These are phyloP conservation scores for Neoscelio sp. DNA, from an alignment of 2,888 invertebrate species.

Conservation along the genomic window DNA sequence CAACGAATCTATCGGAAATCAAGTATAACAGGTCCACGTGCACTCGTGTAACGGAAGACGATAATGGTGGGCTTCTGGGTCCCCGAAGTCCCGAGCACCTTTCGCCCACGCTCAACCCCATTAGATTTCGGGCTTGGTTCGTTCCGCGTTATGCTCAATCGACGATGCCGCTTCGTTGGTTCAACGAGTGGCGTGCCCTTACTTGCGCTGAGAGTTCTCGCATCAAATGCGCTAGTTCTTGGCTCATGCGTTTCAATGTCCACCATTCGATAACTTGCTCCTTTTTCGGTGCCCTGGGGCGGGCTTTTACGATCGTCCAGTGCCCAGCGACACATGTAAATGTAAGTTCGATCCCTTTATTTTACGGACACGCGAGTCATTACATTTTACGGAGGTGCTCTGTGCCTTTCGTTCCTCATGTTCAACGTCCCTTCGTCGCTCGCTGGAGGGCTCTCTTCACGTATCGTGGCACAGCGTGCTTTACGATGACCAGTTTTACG, in stretches of 20 bases:
- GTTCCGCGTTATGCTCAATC: constrained; percentile 53
- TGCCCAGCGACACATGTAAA: constrained; percentile 76
- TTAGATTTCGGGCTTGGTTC: constrained; percentile 50
- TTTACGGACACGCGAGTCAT: constrained; percentile 57
- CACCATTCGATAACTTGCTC: constrained; percentile 68
- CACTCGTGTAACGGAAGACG: constrained; percentile 22
- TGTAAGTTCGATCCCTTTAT: constrained; percentile 70
- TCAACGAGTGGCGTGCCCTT: constrained; percentile 13
- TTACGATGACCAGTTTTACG: constrained; percentile 70
- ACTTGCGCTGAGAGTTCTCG: no score
- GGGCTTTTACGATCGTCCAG: constrained; percentile 73
- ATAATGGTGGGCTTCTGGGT: constrained; percentile 11
- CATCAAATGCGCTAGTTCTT: background rate
- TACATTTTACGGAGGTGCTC: constrained; percentile 49
- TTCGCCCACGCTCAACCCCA: constrained; percentile 59
- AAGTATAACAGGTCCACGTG: constrained; percentile 17
- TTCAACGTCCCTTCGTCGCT: constrained; percentile 41
- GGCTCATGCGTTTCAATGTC: constrained; percentile 47
- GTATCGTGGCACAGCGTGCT: constrained; percentile 46
- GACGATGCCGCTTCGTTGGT: no score
- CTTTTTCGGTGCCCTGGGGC: constrained; percentile 53
- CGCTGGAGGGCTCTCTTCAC: constrained; percentile 57
- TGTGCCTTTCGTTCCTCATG: constrained; percentile 12
- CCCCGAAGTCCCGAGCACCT: constrained; percentile 4
- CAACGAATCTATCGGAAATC: constrained; percentile 17